Percentiles rank a stretch among this genome's conserved stretches.
Evolutionary conservation across 2,888 invertebrate genomes (phyloP).

Genomic region (Lutraria lutraria): DNA sequence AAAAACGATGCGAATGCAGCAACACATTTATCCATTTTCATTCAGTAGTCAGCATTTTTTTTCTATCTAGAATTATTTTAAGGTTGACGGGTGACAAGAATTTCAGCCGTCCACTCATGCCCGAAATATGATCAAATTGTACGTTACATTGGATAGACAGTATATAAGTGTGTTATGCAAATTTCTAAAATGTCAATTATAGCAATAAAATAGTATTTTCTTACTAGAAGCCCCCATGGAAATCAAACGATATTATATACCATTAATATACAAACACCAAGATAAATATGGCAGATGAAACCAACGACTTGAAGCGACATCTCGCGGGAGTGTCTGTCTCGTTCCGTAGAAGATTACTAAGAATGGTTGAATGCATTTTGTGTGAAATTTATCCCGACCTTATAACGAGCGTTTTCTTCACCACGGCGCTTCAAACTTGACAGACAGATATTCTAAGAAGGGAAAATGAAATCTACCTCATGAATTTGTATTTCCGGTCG

Average conservation of each 20-base stretch:
- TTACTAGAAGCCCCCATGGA: not conserved
- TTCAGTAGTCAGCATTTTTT: constrained; percentile 9
- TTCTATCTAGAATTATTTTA: not conserved
- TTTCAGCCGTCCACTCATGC: not conserved
- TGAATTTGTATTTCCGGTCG: constrained; percentile 72
- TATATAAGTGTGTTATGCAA: not conserved
- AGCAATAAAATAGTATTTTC: not conserved
- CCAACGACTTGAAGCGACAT: constrained; percentile 27
- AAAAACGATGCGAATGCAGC: not conserved
- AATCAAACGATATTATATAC: constrained; percentile 17
- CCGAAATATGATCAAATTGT: not conserved
- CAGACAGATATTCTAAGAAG: constrained; percentile 55
- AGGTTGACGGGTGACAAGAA: not conserved
- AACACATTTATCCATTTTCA: not conserved
- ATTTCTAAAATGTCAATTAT: not conserved
- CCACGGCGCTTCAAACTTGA: constrained; percentile 44
- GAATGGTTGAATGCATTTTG: constrained; percentile 45
- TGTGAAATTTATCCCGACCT: constrained; percentile 68
- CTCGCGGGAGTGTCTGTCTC: constrained; percentile 41
- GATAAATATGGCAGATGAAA: constrained; percentile 11
- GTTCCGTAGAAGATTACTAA: constrained; percentile 30
- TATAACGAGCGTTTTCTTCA: constrained; percentile 60
- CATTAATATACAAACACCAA: constrained; percentile 23
- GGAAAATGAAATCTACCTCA: constrained; percentile 71
- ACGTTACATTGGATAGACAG: not conserved